phyloP scores from a whole-genome alignment of 2,113 vertebrate genomes.

The Entomyzon cyanotis region DNA sequence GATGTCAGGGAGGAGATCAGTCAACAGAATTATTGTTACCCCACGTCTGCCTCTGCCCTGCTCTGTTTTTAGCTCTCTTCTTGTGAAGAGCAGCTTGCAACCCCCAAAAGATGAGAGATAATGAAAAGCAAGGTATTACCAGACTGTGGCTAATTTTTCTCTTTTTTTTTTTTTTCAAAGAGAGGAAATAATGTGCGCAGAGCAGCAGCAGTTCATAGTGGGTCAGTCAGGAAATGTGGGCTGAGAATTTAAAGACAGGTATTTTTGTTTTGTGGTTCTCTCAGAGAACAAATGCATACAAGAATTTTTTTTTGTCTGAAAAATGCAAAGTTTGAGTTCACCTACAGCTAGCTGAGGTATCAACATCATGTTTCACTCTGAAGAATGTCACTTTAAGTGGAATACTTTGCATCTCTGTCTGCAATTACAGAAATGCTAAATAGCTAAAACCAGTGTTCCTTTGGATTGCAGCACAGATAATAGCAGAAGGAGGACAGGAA shows the following conservation, averaged over 20 bases:
- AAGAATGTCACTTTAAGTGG: background rate
- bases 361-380: background rate
- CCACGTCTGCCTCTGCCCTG: rapidly evolving
- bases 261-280: background rate
- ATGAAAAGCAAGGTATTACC: background rate
- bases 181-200: conserved; percentile 12
- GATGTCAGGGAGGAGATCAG: background rate
- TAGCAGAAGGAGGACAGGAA: background rate
- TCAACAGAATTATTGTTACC: background rate
- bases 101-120: background rate
- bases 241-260: background rate
- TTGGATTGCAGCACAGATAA: background rate
- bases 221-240: conserved; percentile 51
- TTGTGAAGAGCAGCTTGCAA: background rate
- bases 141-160: background rate
- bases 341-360: background rate
- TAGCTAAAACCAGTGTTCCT: background rate
- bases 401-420: background rate
- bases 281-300: background rate
- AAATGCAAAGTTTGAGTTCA: background rate
- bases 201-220: background rate
- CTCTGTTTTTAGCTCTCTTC: background rate
- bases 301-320: background rate
- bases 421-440: background rate
- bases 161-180: background rate